These are phyloP conservation scores for Stylophora pistillata DNA, from an alignment of 64 coral and sea anemone species.

Conservation along the genomic window DNA sequence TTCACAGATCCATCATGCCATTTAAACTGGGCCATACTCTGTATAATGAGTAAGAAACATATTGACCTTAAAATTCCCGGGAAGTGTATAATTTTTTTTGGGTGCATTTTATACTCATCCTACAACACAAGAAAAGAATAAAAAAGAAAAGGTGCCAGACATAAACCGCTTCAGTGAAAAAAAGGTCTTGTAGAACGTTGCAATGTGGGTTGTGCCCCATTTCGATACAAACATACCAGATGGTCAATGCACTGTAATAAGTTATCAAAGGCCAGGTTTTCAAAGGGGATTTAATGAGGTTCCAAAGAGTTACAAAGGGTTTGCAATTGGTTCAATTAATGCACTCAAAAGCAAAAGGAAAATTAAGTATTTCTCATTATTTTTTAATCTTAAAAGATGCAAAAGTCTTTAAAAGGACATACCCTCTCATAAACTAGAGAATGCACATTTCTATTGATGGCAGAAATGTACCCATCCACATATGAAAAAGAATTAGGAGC, in stretches of 20 bases:
- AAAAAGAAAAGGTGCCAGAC: background rate
- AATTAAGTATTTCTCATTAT: too few species aligned
- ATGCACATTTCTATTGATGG: slow-evolving; percentile 93
- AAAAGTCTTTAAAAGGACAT: background rate
- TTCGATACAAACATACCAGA: too few species aligned
- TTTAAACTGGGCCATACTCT: slow-evolving; percentile 97
- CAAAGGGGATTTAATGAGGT: too few species aligned
- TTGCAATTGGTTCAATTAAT: too few species aligned
- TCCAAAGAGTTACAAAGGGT: too few species aligned
- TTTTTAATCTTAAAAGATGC: too few species aligned
- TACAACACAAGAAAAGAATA: background rate
- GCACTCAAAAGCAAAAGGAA: too few species aligned
- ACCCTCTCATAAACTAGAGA: slow-evolving; percentile 92
- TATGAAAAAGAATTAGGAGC: slow-evolving; percentile 96
- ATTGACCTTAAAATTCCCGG: background rate
- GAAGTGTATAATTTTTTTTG: too few species aligned
- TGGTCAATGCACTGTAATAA: too few species aligned
- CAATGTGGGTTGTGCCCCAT: too few species aligned
- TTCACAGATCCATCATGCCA: slow-evolving; percentile 97
- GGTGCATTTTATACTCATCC: too few species aligned
- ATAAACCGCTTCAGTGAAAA: background rate
- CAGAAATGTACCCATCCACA: slow-evolving; percentile 92
- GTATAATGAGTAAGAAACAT: background rate
- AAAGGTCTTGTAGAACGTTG: background rate
- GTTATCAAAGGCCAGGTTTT: too few species aligned